Percentiles rank a stretch among this genome's conserved stretches.
Evolutionary conservation across 2,113 vertebrate genomes (phyloP).

Genomic region (Colossoma macropomum): DNA sequence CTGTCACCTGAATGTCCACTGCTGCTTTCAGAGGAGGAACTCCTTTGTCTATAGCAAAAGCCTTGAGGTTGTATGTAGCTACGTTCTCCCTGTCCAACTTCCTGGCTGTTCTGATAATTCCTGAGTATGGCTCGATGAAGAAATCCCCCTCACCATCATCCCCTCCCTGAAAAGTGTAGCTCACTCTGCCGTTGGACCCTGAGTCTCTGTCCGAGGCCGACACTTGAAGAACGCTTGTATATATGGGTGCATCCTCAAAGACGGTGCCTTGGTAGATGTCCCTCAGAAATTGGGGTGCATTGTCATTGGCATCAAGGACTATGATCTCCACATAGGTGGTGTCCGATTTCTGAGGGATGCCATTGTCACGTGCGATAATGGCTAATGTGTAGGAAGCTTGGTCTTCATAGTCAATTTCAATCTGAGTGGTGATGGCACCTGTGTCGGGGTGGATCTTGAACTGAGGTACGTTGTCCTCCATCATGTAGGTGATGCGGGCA

Average conservation of each 20-base stretch:
- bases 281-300: constrained; percentile 79
- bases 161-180: constrained; percentile 87
- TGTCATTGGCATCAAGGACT: constrained; percentile 87
- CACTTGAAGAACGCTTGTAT: constrained; percentile 87
- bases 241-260: constrained; percentile 83
- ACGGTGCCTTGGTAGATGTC: constrained; percentile 85
- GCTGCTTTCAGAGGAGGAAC: constrained; percentile 81
- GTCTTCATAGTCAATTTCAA: constrained; percentile 87
- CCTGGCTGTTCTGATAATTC: constrained; percentile 85
- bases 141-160: constrained; percentile 88
- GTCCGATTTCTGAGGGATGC: constrained; percentile 88
- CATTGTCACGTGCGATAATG: constrained; percentile 85
- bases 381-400: constrained; percentile 88
- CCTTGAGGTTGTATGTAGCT: constrained; percentile 81
- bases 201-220: constrained; percentile 87
- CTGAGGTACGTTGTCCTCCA: constrained; percentile 88
- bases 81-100: constrained; percentile 87
- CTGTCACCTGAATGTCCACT: constrained; percentile 83
- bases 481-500: constrained; percentile 82
- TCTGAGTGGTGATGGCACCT: constrained; percentile 83
- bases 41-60: constrained; percentile 85
- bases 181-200: constrained; percentile 84
- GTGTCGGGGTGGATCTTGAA: constrained; percentile 84
- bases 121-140: constrained; percentile 87
- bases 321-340: constrained; percentile 88